phyloP scores from a whole-genome alignment of 2,797 vertebrate species.

The Podarcis siculus region DNA sequence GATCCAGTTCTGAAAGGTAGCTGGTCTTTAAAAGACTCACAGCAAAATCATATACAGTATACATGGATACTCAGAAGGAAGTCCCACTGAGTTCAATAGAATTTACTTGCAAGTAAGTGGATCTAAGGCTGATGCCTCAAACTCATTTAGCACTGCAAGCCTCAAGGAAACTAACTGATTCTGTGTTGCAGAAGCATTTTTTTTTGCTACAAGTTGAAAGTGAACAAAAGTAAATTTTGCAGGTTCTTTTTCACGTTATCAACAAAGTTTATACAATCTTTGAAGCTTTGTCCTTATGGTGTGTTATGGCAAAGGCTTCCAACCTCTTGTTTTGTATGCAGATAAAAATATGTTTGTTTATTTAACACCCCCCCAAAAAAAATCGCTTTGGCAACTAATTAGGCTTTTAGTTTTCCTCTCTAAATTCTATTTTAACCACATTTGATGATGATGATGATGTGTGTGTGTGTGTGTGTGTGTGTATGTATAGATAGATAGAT shows the following conservation, averaged over 20 bases:
- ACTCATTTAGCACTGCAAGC: background rate
- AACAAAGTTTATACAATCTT: slow-evolving; percentile 37
- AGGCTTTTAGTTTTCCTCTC: background rate
- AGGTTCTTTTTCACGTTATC: slow-evolving; percentile 18
- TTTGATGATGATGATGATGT: background rate
- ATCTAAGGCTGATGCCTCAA: background rate
- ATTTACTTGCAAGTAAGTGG: background rate
- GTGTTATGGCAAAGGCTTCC: slow-evolving; percentile 59
- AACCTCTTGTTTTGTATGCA: background rate
- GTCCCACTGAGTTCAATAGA: background rate
- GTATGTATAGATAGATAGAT: slow-evolving; percentile 31
- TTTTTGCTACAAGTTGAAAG: background rate
- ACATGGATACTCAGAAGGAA: background rate
- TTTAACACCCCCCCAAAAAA: background rate
- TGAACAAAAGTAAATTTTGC: slow-evolving; percentile 15
- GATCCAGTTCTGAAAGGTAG: background rate
- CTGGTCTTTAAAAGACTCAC: background rate
- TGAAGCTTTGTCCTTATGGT: slow-evolving; percentile 55
- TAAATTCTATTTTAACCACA: background rate
- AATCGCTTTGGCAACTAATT: background rate
- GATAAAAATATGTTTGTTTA: background rate
- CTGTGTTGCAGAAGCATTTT: background rate
- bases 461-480: background rate
- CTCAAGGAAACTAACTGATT: background rate
- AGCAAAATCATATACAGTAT: background rate